Percentiles rank a stretch among this genome's conserved stretches.
Conservation (phyloP, 2,888 invertebrate species). For the Hesperia comma region DNA sequence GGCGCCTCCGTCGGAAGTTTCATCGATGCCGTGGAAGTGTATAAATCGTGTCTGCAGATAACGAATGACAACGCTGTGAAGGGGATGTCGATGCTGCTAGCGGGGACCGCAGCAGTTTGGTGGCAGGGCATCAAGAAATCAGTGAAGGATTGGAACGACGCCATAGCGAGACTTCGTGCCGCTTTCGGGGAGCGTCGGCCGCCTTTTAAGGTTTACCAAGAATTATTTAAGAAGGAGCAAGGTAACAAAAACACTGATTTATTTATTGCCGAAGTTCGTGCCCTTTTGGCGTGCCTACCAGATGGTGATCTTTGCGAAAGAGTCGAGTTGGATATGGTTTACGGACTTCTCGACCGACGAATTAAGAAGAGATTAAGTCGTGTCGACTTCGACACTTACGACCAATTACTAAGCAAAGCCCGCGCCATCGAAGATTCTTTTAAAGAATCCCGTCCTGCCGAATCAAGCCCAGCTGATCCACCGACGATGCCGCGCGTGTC, state of each 20-base stretch:
- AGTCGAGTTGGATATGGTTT: constrained; percentile 41
- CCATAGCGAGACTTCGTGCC: constrained; percentile 22
- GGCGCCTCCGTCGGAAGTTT: not conserved
- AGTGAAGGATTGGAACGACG: constrained; percentile 33
- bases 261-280: constrained; percentile 34
- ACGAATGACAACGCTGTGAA: constrained; percentile 43
- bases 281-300: constrained; percentile 38
- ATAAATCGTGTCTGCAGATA: constrained; percentile 58
- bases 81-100: constrained; percentile 39
- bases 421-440: constrained; percentile 30
- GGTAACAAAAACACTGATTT: constrained; percentile 33
- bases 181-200: constrained; percentile 38
- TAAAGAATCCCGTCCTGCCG: constrained; percentile 1
- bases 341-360: constrained; percentile 36
- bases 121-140: constrained; percentile 38
- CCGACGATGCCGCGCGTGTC: not conserved
- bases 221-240: constrained; percentile 34
- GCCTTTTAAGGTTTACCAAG: constrained; percentile 36
- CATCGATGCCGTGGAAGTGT: not conserved
- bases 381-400: constrained; percentile 35
- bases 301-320: constrained; percentile 21
- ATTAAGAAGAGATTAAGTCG: constrained; percentile 42
- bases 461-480: not conserved
- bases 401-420: constrained; percentile 22
- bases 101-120: constrained; percentile 42